Conservation (phyloP, 2,797 vertebrate species). For the Xenentodon cancila region DNA sequence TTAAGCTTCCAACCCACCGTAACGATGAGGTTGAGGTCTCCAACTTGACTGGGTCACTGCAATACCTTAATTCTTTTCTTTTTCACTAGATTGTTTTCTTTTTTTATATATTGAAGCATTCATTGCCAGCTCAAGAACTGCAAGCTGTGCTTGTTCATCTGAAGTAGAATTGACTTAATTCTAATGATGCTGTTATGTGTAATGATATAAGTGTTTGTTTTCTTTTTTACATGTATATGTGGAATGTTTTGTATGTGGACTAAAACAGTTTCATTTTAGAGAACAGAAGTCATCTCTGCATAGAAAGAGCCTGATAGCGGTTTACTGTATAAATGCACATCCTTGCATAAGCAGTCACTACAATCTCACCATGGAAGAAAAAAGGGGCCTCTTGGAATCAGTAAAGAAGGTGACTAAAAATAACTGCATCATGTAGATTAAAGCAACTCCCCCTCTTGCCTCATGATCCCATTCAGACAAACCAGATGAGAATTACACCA, state of each 20-base stretch:
- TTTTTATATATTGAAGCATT: no score
- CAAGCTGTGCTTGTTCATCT: no score
- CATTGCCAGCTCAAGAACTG: no score
- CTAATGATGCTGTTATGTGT: no score
- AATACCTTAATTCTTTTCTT: not conserved
- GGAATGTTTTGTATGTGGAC: not conserved
- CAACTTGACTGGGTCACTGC: no score
- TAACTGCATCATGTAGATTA: slow-evolving; percentile 41
- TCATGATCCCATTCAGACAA: slow-evolving; percentile 49
- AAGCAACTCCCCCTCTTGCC: slow-evolving; percentile 40
- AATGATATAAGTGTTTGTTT: no score
- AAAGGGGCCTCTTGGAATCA: slow-evolving; percentile 25
- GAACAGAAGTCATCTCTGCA: not conserved
- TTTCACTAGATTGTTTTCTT: no score
- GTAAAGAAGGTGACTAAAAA: slow-evolving; percentile 48
- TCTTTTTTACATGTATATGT: no score
- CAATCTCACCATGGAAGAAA: not conserved
- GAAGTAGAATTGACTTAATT: no score
- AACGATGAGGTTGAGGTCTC: no score
- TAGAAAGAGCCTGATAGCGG: not conserved
- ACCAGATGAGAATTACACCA: slow-evolving; percentile 60
- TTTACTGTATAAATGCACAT: not conserved
- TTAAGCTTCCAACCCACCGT: no score
- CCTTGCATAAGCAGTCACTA: not conserved
- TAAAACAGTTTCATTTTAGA: not conserved